Conservation (phyloP, 2,113 vertebrate genomes). For the Psilopogon haemacephalus region DNA sequence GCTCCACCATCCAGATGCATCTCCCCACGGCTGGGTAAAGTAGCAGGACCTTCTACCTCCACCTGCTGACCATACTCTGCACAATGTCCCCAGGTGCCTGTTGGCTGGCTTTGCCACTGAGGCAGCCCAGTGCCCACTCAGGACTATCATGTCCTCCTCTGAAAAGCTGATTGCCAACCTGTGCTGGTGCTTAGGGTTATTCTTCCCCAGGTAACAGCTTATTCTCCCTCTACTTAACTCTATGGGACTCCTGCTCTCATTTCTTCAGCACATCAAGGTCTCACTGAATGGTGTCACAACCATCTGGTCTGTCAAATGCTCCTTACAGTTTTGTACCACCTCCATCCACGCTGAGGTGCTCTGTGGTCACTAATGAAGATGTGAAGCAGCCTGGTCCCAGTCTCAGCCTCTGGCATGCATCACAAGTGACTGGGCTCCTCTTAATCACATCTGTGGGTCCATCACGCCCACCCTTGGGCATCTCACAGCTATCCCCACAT, state of each 20-base stretch:
- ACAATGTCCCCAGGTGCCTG: background rate
- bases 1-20: background rate
- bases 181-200: background rate
- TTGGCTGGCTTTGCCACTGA: background rate
- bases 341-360: background rate
- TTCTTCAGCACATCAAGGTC: background rate
- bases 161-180: background rate
- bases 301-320: accelerated
- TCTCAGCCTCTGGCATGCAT: background rate
- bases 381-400: background rate
- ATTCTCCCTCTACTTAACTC: background rate
- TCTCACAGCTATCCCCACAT: background rate
- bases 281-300: background rate
- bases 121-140: background rate
- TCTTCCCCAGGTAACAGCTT: background rate
- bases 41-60: background rate
- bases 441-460: background rate
- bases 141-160: background rate
- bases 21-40: background rate
- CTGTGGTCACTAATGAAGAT: background rate
- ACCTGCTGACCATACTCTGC: background rate
- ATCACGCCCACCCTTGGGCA: background rate
- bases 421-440: background rate
- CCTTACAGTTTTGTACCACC: accelerated
- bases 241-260: background rate